These are phyloP conservation scores for Plagodis pulveraria DNA, from an alignment of 2,888 invertebrate species.

Conservation along the genomic window DNA sequence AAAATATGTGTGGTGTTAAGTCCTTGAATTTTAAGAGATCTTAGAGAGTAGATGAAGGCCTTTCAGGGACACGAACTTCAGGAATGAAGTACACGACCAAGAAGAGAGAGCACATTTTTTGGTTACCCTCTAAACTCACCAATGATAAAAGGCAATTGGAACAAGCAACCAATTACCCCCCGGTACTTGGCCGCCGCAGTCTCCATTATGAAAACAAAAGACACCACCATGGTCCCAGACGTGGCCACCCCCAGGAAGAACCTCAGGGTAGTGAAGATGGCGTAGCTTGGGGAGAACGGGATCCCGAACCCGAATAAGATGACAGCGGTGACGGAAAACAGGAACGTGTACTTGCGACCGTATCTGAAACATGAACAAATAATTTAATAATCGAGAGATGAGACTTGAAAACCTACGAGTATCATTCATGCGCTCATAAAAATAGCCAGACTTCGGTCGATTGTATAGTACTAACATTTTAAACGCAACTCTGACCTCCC, in stretches of 20 bases:
- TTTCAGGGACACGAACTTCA: no score
- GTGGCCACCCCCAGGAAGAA: conserved; percentile 90
- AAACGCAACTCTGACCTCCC: no score
- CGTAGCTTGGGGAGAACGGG: conserved; percentile 87
- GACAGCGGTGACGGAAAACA: conserved; percentile 87
- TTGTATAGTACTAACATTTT: no score
- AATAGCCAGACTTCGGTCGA: no score
- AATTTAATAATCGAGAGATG: neutral
- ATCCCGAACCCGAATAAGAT: conserved; percentile 87
- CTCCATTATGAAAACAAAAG: conserved; percentile 89
- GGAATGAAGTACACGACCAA: no score
- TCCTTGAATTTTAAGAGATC: no score
- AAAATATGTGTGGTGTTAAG: no score
- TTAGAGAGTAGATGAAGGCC: no score
- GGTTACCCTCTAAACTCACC: conserved; percentile 49
- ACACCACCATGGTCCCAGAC: conserved; percentile 92
- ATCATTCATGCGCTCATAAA: no score
- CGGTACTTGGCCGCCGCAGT: conserved; percentile 83
- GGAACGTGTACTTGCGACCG: conserved; percentile 90
- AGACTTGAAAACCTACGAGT: no score
- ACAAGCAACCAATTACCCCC: conserved; percentile 85
- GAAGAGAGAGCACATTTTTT: no score
- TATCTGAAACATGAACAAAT: conserved; percentile 79
- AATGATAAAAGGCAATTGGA: conserved; percentile 88
- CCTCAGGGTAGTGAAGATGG: conserved; percentile 85